Base-by-base conservation (phyloP, 2,888 invertebrate genomes). In the Saturnia japonica region DNA sequence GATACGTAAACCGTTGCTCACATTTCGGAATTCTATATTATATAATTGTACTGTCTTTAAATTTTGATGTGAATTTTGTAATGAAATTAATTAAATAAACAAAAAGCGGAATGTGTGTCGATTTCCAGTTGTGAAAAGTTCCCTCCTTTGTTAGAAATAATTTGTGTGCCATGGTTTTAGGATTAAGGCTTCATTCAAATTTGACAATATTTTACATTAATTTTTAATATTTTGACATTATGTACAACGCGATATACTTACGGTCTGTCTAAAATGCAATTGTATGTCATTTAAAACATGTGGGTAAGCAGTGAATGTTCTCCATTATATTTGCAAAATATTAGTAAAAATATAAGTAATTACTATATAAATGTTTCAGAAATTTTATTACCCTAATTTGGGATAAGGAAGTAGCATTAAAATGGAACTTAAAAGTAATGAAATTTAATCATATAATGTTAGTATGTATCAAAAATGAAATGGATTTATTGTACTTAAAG, bases 151-250 rank as follows among this genome's bases (percentile, higher is more conserved):
- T 91, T 91, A 91, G 88, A 87, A 85, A 88, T 91, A 91, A 87
- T 91, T 91, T 91, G 84, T 88, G 93, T 94, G 93, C 93, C 93
- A 94, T 93, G 87, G 79, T 90, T 89, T 88, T 92, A 91, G 90
- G 80, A 75, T 86, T 91, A 93, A 90, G 91, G 84, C 83, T 88
- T 86, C 77, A 88, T 88, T 83, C 79, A 84, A 87, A 90, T 88
- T 90, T 78, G 91, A 92, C 91, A 93, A 92, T 91, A 91, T 91
- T 85, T 88, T 86, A 83, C 76, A 84, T 84, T 83, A 81, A 73
- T 78, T 78, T 76, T 68, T 69, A 68, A 64, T 40, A 40, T 64
- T 64, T 64, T 40, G 64, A 64, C 34, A 64, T 25, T 64, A n/a
- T 64, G 40, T 40, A 64, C 9, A 34, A 19, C 11, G 40, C 11